Percentiles rank a stretch among this genome's conserved stretches.
phyloP scores from a whole-genome alignment of 2,113 vertebrate genomes.

The Hypocryptadius cinnamomeus region DNA sequence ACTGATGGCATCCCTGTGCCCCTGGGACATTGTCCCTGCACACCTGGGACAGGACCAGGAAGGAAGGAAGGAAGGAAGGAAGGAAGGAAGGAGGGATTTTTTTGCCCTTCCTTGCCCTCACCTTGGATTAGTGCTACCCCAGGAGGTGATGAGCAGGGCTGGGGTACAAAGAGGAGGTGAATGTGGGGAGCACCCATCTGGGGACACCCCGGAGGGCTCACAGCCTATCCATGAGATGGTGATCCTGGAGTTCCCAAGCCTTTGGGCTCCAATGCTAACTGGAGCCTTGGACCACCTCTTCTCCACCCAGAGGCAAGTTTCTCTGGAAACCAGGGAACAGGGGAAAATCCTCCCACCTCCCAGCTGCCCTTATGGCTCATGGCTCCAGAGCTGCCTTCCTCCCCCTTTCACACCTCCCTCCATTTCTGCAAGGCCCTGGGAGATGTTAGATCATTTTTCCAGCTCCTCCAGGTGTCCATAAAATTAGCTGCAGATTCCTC shows the following conservation, averaged over 20 bases:
- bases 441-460: conserved; percentile 23
- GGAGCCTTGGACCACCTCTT: not conserved
- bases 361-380: not conserved
- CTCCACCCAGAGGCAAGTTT: not conserved
- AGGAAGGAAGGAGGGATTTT: not conserved
- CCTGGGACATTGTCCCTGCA: fast-evolving
- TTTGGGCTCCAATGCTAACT: not conserved
- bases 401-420: conserved; percentile 42
- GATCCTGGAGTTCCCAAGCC: not conserved
- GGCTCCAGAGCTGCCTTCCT: conserved; percentile 20
- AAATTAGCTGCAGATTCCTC: not conserved
- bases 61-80: not conserved
- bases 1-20: fast-evolving
- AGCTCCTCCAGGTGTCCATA: conserved; percentile 33
- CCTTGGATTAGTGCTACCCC: not conserved
- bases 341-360: conserved; percentile 23
- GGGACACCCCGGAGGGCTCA: not conserved
- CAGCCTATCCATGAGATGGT: fast-evolving
- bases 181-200: not conserved
- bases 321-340: conserved; percentile 11
- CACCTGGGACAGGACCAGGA: not conserved
- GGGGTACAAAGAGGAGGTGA: not conserved
- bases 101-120: not conserved
- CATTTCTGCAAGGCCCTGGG: not conserved
- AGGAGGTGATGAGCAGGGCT: not conserved